Conservation (phyloP, 2,113 vertebrate species). For the Rhipidura dahli region DNA sequence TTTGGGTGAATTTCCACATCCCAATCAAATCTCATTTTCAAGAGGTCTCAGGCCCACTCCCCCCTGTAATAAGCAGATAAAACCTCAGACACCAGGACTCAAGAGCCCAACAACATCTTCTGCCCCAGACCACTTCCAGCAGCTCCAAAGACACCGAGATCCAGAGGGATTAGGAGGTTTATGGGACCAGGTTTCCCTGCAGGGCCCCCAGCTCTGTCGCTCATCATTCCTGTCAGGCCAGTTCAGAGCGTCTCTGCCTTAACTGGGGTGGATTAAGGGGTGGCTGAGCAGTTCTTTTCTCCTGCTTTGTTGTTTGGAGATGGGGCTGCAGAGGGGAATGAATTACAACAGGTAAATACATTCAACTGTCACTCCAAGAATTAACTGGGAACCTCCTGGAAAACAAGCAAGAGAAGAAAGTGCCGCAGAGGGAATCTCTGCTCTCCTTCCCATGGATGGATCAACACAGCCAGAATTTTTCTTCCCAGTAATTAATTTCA, state of each 20-base stretch:
- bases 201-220: conserved; percentile 18
- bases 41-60: not conserved
- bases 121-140: not conserved
- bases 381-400: not conserved
- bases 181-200: not conserved
- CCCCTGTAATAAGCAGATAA: not conserved
- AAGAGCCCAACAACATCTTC: not conserved
- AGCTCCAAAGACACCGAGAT: not conserved
- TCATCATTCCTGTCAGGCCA: conserved; percentile 56
- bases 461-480: not conserved
- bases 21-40: not conserved
- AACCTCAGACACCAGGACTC: not conserved
- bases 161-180: not conserved
- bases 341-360: not conserved
- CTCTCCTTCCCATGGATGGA: not conserved
- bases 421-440: not conserved
- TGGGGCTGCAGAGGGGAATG: conserved; percentile 10
- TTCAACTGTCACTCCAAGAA: not conserved
- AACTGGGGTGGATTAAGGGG: conserved; percentile 6
- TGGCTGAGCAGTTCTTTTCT: not conserved
- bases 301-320: conserved; percentile 25
- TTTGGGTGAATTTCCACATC: not conserved
- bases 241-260: conserved; percentile 37
- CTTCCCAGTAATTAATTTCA: conserved; percentile 27
- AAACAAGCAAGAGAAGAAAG: not conserved